Evolutionary conservation across 64 coral and sea anemone species (phyloP).

Genomic region (Stylophora pistillata): DNA sequence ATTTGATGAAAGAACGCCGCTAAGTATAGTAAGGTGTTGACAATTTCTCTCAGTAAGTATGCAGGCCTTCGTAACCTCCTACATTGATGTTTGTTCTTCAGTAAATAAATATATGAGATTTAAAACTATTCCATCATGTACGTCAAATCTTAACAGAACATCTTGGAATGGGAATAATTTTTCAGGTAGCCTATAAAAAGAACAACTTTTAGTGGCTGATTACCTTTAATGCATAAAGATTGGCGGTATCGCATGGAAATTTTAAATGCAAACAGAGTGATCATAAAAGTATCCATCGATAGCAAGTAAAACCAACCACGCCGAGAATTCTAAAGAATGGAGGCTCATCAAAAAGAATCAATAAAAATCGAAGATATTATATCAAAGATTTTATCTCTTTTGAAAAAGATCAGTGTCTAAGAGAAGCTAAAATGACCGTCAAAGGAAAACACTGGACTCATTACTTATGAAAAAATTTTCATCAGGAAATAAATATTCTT

Average conservation of each 20-base stretch:
- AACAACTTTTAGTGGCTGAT: slow-evolving; percentile 10
- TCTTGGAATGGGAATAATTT: background rate
- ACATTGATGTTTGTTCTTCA: background rate
- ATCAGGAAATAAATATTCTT: slow-evolving; percentile 35
- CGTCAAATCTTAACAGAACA: background rate
- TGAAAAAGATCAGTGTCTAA: background rate
- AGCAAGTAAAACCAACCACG: background rate
- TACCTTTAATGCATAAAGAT: slow-evolving; percentile 16
- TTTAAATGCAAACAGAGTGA: slow-evolving; percentile 9
- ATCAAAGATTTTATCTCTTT: background rate
- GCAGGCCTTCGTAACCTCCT: background rate
- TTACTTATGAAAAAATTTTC: slow-evolving; percentile 9
- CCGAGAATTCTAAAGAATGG: background rate
- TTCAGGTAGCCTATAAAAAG: background rate
- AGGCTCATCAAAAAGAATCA: background rate
- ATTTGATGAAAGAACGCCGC: background rate
- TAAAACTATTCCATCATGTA: background rate
- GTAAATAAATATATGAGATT: background rate
- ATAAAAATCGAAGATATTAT: background rate
- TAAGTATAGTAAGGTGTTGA: background rate
- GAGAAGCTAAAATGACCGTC: background rate
- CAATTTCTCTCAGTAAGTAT: background rate
- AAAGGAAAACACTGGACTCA: background rate
- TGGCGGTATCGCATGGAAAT: slow-evolving; percentile 12
- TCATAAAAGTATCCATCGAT: background rate